Percentiles rank a stretch among this genome's conserved stretches.
These are phyloP conservation scores for Drosophila ohnishii DNA, from an alignment of 1,140 invertebrate genomes.

Conservation along the genomic window DNA sequence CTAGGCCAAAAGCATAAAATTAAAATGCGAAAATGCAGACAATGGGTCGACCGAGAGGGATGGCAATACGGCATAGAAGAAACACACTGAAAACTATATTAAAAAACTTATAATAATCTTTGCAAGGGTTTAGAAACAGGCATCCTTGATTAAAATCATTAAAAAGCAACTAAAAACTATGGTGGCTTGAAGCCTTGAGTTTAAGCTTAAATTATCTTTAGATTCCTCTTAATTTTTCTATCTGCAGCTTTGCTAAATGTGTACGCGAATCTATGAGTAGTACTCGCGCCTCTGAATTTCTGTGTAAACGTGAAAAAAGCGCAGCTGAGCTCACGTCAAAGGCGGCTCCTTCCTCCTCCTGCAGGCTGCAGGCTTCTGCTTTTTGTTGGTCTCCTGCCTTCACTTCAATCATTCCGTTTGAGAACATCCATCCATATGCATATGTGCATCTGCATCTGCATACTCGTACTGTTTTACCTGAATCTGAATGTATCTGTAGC, in stretches of 20 bases:
- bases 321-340: slow-evolving; percentile 69
- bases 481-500: slow-evolving; percentile 6
- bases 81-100: not conserved
- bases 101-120: not conserved
- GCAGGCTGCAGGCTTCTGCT: slow-evolving; percentile 27
- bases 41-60: slow-evolving; percentile 41
- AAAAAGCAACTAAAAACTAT: not conserved
- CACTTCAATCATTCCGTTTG: slow-evolving; percentile 45
- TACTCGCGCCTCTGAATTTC: slow-evolving; percentile 4
- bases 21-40: slow-evolving; percentile 74
- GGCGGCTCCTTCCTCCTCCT: slow-evolving; percentile 24
- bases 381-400: slow-evolving; percentile 31
- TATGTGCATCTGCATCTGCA: slow-evolving; percentile 12
- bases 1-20: slow-evolving; percentile 73
- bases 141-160: not conserved
- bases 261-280: slow-evolving; percentile 1
- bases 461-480: slow-evolving; percentile 11
- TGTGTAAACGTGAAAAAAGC: slow-evolving; percentile 68
- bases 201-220: not conserved
- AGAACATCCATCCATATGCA: slow-evolving; percentile 41
- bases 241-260: not conserved
- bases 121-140: not conserved
- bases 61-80: not conserved
- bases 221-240: not conserved
- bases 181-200: not conserved